Base-by-base conservation (phyloP, 1,140 invertebrate species). In the Rhopalosiphum maidis region DNA sequence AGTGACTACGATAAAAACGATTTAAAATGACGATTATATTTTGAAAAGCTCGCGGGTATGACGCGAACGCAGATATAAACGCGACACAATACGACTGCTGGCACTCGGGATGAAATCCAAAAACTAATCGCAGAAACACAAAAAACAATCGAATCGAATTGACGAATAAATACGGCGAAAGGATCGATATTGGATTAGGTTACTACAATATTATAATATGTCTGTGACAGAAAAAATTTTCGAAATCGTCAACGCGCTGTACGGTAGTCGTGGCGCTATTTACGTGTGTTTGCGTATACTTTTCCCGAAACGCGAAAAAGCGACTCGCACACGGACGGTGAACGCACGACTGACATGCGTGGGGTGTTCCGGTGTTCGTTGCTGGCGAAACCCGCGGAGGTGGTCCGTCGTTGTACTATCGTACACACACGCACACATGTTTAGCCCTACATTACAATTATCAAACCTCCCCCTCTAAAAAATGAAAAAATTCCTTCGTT, bases 341-440 rank as follows among this genome's bases (percentile, higher is more conserved):
- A 91, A 91, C 68, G 90, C 90, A 48, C 90, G 90, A 91, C 90
- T 91, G 90, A 51, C 90, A 68, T 82, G 90, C 90, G 90, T 91
- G 90, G 90, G 90, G 55, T 91, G 90, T 77, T 68, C 60, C 15
- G 30, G 15, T 68, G 11, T 43, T 77, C 46, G 55, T 68, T 7
- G 37, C 37, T 30, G 90, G 87, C 87, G 21, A 54, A 89, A 89
- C 48, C 46, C 55, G 88, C 18, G 25, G 25, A 82, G 68, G 23
- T 82, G n/a, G n/a, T 51, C 23, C 22, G 89, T 35, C 30, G 68
- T 43, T 30, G 68, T n/a, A 41, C 37, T 54, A 54, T 30, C 54
- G 15, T 41, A 68, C 25, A 87, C 82, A 85, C 37, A 41, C 83
- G 11, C 3, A 86, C 41, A 48, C 48, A 46, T 1, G 7, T 30